These are phyloP conservation scores for Zaprionus ghesquierei DNA, from an alignment of 1,140 invertebrate genomes.

Conservation along the genomic window DNA sequence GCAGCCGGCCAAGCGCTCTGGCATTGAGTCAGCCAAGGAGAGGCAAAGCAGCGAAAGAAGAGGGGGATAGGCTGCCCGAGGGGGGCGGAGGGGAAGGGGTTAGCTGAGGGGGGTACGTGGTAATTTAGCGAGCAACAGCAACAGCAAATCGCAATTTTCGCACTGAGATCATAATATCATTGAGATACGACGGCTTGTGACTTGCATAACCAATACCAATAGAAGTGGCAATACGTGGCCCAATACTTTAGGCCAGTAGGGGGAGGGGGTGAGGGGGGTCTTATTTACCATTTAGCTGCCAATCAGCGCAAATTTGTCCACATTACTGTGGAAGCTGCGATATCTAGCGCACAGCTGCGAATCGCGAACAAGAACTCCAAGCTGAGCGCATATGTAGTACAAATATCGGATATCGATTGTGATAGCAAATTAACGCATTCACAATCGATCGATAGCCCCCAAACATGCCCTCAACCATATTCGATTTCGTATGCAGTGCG, in stretches of 20 bases:
- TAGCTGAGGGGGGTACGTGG: constrained; percentile 2
- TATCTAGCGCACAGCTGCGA: constrained; percentile 46
- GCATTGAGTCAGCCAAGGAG: constrained; percentile 55
- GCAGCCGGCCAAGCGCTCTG: constrained; percentile 45
- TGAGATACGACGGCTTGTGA: constrained; percentile 49
- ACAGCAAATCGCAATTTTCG: constrained; percentile 60
- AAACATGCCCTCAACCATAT: background rate
- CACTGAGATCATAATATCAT: constrained; percentile 77
- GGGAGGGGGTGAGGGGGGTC: background rate
- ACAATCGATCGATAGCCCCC: background rate
- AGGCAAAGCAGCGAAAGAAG: background rate
- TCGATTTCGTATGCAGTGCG: background rate
- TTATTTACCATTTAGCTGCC: constrained; percentile 45
- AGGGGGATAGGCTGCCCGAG: background rate
- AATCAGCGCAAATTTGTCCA: constrained; percentile 43
- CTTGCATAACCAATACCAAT: constrained; percentile 41
- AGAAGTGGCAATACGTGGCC: background rate
- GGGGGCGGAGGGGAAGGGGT: constrained; percentile 2
- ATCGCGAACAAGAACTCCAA: background rate
- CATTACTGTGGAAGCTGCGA: constrained; percentile 32
- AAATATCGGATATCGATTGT: background rate
- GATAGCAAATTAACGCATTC: background rate
- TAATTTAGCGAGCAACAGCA: constrained; percentile 54
- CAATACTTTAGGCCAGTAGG: background rate
- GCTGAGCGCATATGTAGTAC: background rate